Percentiles rank a stretch among this genome's conserved stretches.
phyloP scores from a whole-genome alignment of 2,797 vertebrate species.

The Typhlichthys eigenmanni region DNA sequence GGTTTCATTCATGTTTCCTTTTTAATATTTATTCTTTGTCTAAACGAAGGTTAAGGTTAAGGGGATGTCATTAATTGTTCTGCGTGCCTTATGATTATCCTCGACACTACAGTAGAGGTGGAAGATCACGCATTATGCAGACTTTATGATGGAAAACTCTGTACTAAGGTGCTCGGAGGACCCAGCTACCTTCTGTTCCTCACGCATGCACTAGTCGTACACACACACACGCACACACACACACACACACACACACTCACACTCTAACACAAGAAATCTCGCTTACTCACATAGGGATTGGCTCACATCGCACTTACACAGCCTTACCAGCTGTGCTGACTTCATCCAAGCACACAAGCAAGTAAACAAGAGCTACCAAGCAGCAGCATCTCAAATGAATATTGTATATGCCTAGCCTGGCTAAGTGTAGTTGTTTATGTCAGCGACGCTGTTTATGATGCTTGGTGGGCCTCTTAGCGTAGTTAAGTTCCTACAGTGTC shows the following conservation, averaged over 20 bases:
- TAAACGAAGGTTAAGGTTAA: too few relatives aligned
- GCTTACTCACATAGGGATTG: conserved; percentile 36
- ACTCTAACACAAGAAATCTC: conserved; percentile 27
- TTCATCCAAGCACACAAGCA: conserved; percentile 52
- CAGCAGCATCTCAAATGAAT: conserved; percentile 76
- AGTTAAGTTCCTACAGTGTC: conserved; percentile 80
- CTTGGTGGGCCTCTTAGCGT: conserved; percentile 81
- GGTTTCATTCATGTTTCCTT: too few relatives aligned
- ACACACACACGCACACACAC: conserved; percentile 25
- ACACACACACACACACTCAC: conserved; percentile 33
- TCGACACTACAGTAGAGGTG: conserved; percentile 41
- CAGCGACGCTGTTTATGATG: conserved; percentile 79
- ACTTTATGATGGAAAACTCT: conserved; percentile 48
- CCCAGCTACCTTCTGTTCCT: conserved; percentile 48
- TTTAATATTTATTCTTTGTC: too few relatives aligned
- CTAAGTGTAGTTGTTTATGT: conserved; percentile 85
- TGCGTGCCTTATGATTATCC: conserved; percentile 57
- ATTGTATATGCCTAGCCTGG: conserved; percentile 78
- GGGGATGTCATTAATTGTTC: background rate
- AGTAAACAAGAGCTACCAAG: conserved; percentile 79
- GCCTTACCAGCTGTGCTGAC: conserved; percentile 51
- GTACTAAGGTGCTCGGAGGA: conserved; percentile 49
- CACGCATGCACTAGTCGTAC: conserved; percentile 19
- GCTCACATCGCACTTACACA: conserved; percentile 42
- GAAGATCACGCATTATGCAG: conserved; percentile 70